These are phyloP conservation scores for Melinaea marsaeus DNA, from an alignment of 2,888 invertebrate species.

Conservation along the genomic window DNA sequence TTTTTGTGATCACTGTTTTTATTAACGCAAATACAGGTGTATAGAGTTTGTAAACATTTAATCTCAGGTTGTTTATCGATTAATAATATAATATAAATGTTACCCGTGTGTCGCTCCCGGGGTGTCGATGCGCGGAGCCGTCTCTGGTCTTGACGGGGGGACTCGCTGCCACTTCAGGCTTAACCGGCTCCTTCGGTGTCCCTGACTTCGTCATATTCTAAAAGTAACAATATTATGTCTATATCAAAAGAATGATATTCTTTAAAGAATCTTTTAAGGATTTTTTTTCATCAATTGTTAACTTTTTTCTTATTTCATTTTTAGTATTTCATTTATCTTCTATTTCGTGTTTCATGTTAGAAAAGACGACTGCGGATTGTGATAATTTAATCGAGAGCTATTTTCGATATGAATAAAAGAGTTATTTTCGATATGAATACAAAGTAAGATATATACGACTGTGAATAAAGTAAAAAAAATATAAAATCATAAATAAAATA, in stretches of 20 bases:
- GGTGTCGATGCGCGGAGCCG: conserved; percentile 84
- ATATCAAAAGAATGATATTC: background rate
- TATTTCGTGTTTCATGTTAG: too few relatives aligned
- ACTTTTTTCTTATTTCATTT: too few relatives aligned
- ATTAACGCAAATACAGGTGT: too few relatives aligned
- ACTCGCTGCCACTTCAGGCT: conserved; percentile 38
- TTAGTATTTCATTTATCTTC: too few relatives aligned
- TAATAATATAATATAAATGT: conserved; percentile 17
- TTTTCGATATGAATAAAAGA: too few relatives aligned
- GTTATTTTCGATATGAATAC: too few relatives aligned
- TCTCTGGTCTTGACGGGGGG: conserved; percentile 63
- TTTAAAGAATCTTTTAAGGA: background rate
- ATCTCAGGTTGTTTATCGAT: too few relatives aligned
- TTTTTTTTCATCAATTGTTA: too few relatives aligned
- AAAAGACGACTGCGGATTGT: too few relatives aligned
- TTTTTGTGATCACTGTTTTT: too few relatives aligned
- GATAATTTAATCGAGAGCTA: too few relatives aligned
- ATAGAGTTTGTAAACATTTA: too few relatives aligned
- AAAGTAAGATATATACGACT: background rate
- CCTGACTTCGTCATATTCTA: conserved; percentile 62
- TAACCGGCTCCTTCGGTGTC: conserved; percentile 40
- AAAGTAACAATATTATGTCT: conserved; percentile 24
- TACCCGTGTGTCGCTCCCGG: conserved; percentile 77
- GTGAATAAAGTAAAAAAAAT: background rate
- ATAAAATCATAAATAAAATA: background rate